phyloP scores from a whole-genome alignment of 2,888 invertebrate genomes.

The Lycophotia porphyrea region DNA sequence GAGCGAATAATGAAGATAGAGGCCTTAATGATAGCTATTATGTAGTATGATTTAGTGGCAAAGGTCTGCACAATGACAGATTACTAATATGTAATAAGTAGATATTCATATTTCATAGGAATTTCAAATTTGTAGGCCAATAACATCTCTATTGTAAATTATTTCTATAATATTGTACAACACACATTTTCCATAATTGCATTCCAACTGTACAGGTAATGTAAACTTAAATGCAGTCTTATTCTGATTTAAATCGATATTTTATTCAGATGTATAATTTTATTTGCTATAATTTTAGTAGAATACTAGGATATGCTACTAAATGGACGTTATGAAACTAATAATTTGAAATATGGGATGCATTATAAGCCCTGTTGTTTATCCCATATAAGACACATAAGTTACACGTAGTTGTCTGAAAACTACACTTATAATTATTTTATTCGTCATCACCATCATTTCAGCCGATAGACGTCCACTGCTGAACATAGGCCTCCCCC shows the following conservation, averaged over 20 bases:
- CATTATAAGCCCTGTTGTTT: background rate
- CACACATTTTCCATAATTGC: conserved; percentile 37
- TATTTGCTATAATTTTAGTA: conserved; percentile 36
- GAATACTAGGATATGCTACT: conserved; percentile 14
- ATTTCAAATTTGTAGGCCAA: conserved; percentile 8
- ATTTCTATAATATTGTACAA: conserved; percentile 23
- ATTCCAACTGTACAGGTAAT: conserved; percentile 33
- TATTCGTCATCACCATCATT: too few species aligned
- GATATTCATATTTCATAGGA: conserved; percentile 28
- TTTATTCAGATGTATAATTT: conserved; percentile 47
- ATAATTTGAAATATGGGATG: background rate
- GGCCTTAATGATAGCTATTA: conserved; percentile 43
- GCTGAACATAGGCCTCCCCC: too few species aligned
- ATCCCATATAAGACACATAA: background rate
- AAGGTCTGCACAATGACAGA: conserved; percentile 29
- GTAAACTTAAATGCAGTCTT: conserved; percentile 32
- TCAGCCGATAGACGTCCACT: too few species aligned
- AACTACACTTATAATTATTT: background rate
- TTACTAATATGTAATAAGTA: conserved; percentile 18
- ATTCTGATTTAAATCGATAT: conserved; percentile 40
- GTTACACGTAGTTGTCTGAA: background rate
- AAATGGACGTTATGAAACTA: conserved; percentile 8
- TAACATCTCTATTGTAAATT: conserved; percentile 34
- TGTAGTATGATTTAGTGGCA: conserved; percentile 39
- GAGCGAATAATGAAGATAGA: conserved; percentile 52